Percentiles rank a stretch among this genome's conserved stretches.
These are phyloP conservation scores for Lanius collurio DNA, from an alignment of 2,113 vertebrate genomes.

Conservation along the genomic window DNA sequence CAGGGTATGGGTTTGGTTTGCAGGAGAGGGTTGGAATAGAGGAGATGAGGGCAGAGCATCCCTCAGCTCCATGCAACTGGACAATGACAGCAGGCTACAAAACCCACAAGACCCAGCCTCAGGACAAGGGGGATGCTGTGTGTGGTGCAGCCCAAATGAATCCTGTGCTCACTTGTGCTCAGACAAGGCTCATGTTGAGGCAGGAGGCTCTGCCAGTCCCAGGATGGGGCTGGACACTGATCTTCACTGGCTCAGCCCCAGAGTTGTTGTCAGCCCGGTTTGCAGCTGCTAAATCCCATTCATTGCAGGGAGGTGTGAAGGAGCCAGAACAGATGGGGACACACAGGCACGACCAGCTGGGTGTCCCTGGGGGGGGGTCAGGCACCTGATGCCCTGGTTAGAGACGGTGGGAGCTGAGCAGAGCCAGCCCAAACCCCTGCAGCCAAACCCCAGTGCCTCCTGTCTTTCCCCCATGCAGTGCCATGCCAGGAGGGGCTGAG, in stretches of 20 bases:
- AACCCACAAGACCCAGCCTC: rapidly evolving
- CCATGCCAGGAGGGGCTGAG: rapidly evolving
- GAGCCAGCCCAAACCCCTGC: background rate
- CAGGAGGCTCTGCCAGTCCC: background rate
- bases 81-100: background rate
- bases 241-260: rapidly evolving
- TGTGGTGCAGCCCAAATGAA: background rate
- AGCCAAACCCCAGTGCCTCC: background rate
- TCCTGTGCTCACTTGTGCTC: background rate
- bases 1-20: rapidly evolving
- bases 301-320: background rate
- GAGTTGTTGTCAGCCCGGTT: background rate
- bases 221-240: background rate
- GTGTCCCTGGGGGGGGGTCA: too few species aligned
- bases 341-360: rapidly evolving
- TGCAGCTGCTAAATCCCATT: background rate
- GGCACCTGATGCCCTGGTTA: background rate
- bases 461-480: rapidly evolving
- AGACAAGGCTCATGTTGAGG: rapidly evolving
- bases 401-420: background rate
- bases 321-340: rapidly evolving
- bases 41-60: background rate
- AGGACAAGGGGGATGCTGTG: rapidly evolving
- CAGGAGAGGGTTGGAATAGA: background rate
- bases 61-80: rapidly evolving